Base-by-base conservation (phyloP, 2,888 invertebrate species). In the Ormia ochracea region DNA sequence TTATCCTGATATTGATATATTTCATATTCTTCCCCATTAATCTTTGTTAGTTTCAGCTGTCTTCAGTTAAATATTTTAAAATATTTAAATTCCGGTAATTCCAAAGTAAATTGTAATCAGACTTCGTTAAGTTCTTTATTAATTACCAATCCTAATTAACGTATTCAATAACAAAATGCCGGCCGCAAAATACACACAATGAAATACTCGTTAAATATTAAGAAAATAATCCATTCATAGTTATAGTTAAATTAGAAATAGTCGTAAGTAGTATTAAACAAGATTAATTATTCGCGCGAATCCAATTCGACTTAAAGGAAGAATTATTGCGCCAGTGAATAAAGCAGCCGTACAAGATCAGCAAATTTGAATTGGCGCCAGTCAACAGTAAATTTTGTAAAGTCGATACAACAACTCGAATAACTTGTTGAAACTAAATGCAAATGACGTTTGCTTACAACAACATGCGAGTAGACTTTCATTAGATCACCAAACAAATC, bases 381-480 rank as follows among this genome's bases (percentile, higher is more conserved):
- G 52, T n/a, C 66, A 48, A n/a, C 33, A 68, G 56, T 21, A 66
- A 63, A 21, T 48, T n/a, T 65, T 28, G n/a, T n/a, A 65, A 23
- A 26, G 26, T 45, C 36, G 17, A 65, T 43, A 19, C 23, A 56
- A 48, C 72, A 72, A 63, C 38, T 68, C 63, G 54, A 72, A 66
- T 72, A 68, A 80, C 66, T 70, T 74, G 78, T 82, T 78, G 76
- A 81, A 69, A 81, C 66, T 81, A 76, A 81, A 73, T 74, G 63
- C 76, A 74, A 66, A 59, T 81, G 82, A 82, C 81, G 82, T 61
- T 73, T 79, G 72, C 50, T 31, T 54, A 52, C 70, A 43, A 63
- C 31, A 28, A 26, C n/a, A n/a, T n/a, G n/a, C n/a, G n/a, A n/a
- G n/a, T n/a, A 66, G 65, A 70, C 65, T 69, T 73, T 19, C 38